A percentile compares a stretch with the other conserved stretches of the same genome.
These are phyloP conservation scores for Drosophila melanogaster DNA, from an alignment of 1,140 invertebrate species.

Conservation along the genomic window DNA sequence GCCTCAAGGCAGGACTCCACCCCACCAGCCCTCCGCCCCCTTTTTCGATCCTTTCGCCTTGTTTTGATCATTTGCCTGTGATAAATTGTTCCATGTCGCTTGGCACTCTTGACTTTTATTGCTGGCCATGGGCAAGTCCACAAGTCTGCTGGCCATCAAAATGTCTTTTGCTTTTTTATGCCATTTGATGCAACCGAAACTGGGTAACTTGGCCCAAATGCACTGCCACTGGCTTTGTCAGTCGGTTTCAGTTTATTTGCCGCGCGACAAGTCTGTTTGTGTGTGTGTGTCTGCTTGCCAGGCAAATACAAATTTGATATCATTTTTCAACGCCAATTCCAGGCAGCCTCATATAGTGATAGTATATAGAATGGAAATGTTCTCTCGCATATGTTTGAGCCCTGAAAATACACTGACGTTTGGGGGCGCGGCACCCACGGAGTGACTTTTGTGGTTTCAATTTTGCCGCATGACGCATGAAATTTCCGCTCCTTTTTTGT, in stretches of 20 bases:
- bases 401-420: constrained; percentile 25
- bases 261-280: constrained; percentile 47
- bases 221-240: constrained; percentile 19
- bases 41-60: constrained; percentile 33
- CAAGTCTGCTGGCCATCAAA: constrained; percentile 61
- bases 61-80: constrained; percentile 79
- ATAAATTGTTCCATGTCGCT: constrained; percentile 77
- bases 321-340: constrained; percentile 60
- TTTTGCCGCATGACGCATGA: constrained; percentile 58
- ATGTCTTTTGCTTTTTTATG: constrained; percentile 41
- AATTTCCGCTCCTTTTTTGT: constrained; percentile 45
- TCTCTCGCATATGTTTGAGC: constrained; percentile 30
- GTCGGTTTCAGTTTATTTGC: constrained; percentile 48
- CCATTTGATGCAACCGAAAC: constrained; percentile 30
- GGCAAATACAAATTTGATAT: constrained; percentile 61
- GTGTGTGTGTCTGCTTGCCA: not conserved
- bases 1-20: constrained; percentile 14
- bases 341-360: constrained; percentile 1
- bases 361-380: constrained; percentile 19
- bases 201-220: constrained; percentile 58
- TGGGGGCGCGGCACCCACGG: constrained; percentile 25
- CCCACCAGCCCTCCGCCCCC: not conserved
- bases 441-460: constrained; percentile 60
- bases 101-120: constrained; percentile 81
- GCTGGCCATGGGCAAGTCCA: constrained; percentile 63